These are phyloP conservation scores for Stictonetta naevosa DNA, from an alignment of 2,113 vertebrate species.

Conservation along the genomic window DNA sequence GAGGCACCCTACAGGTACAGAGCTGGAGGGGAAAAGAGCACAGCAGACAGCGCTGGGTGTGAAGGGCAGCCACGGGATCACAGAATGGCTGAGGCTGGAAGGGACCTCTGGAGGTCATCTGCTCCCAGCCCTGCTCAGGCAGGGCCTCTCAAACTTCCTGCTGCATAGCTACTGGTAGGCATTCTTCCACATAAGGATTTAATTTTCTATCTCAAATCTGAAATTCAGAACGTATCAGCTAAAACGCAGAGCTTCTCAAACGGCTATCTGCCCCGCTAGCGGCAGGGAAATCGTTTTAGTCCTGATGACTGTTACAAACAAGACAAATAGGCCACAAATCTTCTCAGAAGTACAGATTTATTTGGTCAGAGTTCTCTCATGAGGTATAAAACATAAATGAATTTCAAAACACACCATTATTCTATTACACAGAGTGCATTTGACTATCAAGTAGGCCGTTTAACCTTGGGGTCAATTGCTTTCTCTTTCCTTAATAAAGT, in stretches of 20 bases:
- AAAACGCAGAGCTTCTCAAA: neutral
- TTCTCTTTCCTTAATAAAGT: neutral
- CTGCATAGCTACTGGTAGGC: neutral
- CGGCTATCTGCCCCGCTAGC: neutral
- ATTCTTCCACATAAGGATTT: neutral
- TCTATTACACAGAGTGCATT: neutral
- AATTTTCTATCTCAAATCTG: neutral
- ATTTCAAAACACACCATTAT: neutral
- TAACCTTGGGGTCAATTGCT: neutral
- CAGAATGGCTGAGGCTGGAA: neutral
- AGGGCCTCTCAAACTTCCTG: neutral
- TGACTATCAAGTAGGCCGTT: neutral
- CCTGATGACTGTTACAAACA: neutral
- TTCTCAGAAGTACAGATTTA: neutral
- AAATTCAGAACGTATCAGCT: neutral
- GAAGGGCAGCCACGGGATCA: neutral
- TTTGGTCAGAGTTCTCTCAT: neutral
- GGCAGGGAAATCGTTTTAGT: neutral
- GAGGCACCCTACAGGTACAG: neutral
- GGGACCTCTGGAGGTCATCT: neutral
- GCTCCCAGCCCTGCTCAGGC: neutral
- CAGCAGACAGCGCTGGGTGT: neutral
- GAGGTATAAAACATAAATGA: neutral
- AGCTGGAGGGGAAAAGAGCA: neutral
- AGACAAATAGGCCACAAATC: neutral